Percentiles rank a stretch among this genome's conserved stretches.
phyloP scores from a whole-genome alignment of 2,113 vertebrate genomes.

The Edolisoma coerulescens region DNA sequence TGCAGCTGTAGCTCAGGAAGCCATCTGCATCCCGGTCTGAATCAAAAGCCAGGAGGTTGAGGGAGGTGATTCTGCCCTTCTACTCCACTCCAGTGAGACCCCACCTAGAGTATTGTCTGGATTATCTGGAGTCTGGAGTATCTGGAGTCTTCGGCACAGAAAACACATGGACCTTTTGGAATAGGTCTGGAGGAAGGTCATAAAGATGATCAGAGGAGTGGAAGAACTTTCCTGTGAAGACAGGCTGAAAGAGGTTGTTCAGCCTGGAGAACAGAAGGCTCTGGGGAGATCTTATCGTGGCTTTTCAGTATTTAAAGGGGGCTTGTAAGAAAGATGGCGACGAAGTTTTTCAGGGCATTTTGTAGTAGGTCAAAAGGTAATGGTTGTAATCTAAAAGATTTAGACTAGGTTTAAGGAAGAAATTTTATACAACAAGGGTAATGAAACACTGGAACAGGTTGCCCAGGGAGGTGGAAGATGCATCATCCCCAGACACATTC shows the following conservation, averaged over 20 bases:
- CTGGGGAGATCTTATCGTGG: not conserved
- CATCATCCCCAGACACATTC: not conserved
- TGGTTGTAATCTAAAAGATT: not conserved
- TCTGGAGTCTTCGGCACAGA: not conserved
- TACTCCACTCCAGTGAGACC: not conserved
- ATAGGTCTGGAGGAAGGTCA: not conserved
- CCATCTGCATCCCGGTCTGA: not conserved
- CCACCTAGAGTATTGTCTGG: no score
- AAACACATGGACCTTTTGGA: not conserved
- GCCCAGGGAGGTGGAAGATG: not conserved
- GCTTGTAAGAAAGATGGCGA: not conserved
- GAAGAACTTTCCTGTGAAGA: not conserved
- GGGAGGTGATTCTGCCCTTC: not conserved
- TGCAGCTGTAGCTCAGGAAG: not conserved
- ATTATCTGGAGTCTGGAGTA: no score
- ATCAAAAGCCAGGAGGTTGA: not conserved
- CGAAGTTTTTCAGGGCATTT: accelerated
- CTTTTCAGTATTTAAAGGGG: not conserved
- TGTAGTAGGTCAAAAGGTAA: not conserved
- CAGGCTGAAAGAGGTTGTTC: not conserved
- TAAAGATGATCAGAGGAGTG: not conserved
- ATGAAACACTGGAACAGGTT: not conserved
- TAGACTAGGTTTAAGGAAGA: not conserved
- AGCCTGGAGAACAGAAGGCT: not conserved
- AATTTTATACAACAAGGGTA: not conserved